phyloP scores from a whole-genome alignment of 2,888 invertebrate species.

The Parnassius smintheus region DNA sequence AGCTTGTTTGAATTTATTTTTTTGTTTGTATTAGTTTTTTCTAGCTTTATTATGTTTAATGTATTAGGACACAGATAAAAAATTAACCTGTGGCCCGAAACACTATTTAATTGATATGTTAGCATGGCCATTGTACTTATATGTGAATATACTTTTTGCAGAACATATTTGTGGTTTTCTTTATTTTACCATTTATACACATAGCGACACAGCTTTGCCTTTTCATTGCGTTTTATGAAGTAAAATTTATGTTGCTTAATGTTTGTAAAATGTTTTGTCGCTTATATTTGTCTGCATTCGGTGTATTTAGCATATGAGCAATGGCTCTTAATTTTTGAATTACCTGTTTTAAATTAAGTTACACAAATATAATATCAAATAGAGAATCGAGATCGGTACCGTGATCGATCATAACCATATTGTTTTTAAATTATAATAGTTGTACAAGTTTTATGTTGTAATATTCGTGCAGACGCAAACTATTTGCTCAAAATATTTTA shows the following conservation, averaged over 20 bases:
- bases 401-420: no score
- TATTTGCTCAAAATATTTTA: no score
- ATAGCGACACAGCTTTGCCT: conserved; percentile 10
- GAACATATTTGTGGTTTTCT: conserved; percentile 59
- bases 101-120: conserved; percentile 28
- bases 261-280: conserved; percentile 28
- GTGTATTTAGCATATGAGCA: conserved; percentile 66
- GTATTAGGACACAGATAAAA: not conserved
- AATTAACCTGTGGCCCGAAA: not conserved
- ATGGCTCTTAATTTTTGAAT: conserved; percentile 49
- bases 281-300: conserved; percentile 34
- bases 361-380: not conserved
- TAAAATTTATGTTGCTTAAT: not conserved
- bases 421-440: no score
- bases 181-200: conserved; percentile 38
- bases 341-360: not conserved
- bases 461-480: no score
- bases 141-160: conserved; percentile 65
- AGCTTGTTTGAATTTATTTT: not conserved
- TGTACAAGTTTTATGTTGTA: no score
- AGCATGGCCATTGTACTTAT: conserved; percentile 74
- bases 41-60: not conserved
- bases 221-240: conserved; percentile 22
- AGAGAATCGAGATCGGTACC: no score
- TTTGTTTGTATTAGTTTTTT: not conserved